These are phyloP conservation scores for Melanotaenia pygmaea DNA, from an alignment of 2,797 vertebrate species.

Conservation along the genomic window DNA sequence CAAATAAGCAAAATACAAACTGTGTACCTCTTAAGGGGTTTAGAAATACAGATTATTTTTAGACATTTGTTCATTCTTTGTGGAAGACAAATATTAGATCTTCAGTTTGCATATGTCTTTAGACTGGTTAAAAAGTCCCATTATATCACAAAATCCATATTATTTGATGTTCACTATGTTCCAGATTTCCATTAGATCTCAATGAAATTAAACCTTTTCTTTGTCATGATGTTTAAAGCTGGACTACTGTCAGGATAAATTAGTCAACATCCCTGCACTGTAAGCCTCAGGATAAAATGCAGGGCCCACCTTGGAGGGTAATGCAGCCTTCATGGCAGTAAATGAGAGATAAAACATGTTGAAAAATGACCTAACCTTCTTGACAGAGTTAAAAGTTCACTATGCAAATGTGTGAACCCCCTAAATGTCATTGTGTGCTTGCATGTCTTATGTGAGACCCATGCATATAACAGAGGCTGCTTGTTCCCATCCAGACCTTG, in stretches of 20 bases:
- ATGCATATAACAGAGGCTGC: slow-evolving; percentile 4
- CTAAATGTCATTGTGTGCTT: not conserved
- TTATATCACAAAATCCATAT: too few species aligned
- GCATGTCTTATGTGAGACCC: slow-evolving; percentile 14
- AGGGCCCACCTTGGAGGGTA: not conserved
- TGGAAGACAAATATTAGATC: not conserved
- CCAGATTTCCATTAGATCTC: too few species aligned
- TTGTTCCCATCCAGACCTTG: slow-evolving; percentile 84
- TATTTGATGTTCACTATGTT: too few species aligned
- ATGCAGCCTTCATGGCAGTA: not conserved
- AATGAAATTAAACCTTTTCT: too few species aligned
- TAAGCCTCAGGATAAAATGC: not conserved
- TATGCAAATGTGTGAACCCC: not conserved
- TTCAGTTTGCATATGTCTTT: not conserved
- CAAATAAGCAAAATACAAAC: too few species aligned
- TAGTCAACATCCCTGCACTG: too few species aligned
- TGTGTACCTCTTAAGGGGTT: too few species aligned
- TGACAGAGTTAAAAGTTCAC: not conserved
- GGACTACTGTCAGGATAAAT: too few species aligned
- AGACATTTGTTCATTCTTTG: too few species aligned
- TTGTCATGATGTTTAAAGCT: too few species aligned
- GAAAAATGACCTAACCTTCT: not conserved
- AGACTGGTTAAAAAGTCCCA: not conserved
- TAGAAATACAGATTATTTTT: too few species aligned
- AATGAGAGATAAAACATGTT: not conserved